Evolutionary conservation across 2,797 vertebrate species (phyloP).

Genomic region (Natrix natrix): DNA sequence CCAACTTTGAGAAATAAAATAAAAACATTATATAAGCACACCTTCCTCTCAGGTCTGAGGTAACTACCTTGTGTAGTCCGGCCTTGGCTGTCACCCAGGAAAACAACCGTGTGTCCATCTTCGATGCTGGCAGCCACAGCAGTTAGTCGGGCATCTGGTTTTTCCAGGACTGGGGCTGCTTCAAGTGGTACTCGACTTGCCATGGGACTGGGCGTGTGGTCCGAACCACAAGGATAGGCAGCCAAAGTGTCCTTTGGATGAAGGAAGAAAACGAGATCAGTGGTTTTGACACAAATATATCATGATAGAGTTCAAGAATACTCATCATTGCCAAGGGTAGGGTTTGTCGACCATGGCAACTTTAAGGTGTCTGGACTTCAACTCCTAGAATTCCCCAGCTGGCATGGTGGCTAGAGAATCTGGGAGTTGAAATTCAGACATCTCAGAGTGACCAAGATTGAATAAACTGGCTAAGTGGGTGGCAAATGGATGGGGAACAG

Average conservation of each 20-base stretch:
- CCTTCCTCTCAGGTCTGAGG: background rate
- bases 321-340: background rate
- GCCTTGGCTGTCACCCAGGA: slow-evolving; percentile 91
- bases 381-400: background rate
- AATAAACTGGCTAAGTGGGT: background rate
- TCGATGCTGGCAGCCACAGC: slow-evolving; percentile 87
- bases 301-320: background rate
- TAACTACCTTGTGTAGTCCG: slow-evolving; percentile 87
- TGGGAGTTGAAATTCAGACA: background rate
- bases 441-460: background rate
- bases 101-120: slow-evolving; percentile 85
- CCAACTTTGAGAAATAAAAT: background rate
- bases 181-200: slow-evolving; percentile 85
- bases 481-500: background rate
- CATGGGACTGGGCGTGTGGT: slow-evolving; percentile 98
- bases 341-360: background rate
- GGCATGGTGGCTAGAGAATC: background rate
- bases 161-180: slow-evolving; percentile 83
- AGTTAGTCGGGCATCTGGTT: slow-evolving; percentile 83
- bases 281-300: background rate
- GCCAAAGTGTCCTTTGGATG: slow-evolving; percentile 86
- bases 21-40: background rate
- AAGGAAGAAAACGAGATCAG: slow-evolving; percentile 18
- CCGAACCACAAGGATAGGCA: slow-evolving; percentile 94
- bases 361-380: background rate